These are phyloP conservation scores for Tetrao urogallus DNA, from an alignment of 2,113 vertebrate genomes.

Conservation along the genomic window DNA sequence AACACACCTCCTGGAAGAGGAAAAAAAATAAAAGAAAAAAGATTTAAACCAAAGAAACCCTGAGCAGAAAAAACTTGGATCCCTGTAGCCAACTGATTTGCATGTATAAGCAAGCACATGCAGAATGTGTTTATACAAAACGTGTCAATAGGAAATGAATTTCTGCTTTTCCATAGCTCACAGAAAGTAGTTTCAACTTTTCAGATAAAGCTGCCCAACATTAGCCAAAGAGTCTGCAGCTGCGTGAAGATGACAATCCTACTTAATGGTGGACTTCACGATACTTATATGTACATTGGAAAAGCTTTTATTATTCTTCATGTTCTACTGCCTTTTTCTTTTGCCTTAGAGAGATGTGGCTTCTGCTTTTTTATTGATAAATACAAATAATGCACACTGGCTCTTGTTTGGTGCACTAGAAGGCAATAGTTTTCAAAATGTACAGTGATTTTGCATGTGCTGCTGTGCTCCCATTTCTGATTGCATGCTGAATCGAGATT, in stretches of 20 bases:
- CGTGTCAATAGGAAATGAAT: neutral
- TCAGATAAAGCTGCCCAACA: neutral
- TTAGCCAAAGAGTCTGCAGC: neutral
- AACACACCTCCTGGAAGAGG: neutral
- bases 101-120: neutral
- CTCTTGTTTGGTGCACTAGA: neutral
- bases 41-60: neutral
- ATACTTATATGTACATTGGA: neutral
- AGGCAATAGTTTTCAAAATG: neutral
- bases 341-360: neutral
- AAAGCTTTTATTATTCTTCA: neutral
- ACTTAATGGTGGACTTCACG: neutral
- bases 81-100: neutral
- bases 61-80: neutral
- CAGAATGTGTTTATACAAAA: constrained; percentile 11
- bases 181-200: constrained; percentile 1
- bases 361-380: neutral
- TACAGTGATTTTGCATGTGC: neutral
- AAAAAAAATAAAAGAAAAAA: neutral
- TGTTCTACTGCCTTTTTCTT: neutral
- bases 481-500: neutral
- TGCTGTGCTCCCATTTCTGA: neutral
- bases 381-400: neutral
- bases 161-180: neutral
- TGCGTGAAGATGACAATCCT: neutral